Percentiles rank a stretch among this genome's conserved stretches.
phyloP scores from a whole-genome alignment of 2,113 vertebrate species.

The Oryzias curvinotus region DNA sequence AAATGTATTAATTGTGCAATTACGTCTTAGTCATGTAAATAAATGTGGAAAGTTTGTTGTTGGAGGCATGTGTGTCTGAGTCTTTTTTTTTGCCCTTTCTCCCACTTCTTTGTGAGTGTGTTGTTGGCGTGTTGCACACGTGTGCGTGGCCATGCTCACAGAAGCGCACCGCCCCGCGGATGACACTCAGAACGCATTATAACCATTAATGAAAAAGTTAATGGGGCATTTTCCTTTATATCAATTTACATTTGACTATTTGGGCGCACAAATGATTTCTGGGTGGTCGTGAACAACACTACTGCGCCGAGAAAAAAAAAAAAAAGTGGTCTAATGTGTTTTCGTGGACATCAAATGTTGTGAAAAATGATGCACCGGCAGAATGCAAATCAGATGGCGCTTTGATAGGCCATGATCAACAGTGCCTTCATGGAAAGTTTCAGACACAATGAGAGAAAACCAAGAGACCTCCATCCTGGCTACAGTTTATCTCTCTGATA shows the following conservation, averaged over 20 bases:
- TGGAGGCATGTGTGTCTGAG: too few species aligned
- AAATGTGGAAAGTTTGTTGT: too few species aligned
- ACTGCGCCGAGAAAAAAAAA: constrained; percentile 75
- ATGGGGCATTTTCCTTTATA: constrained; percentile 99
- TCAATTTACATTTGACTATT: constrained; percentile 99
- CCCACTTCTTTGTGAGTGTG: constrained; percentile 4
- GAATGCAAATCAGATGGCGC: constrained; percentile 92
- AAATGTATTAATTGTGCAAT: too few species aligned
- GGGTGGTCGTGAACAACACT: constrained; percentile 87
- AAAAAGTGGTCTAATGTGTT: constrained; percentile 98
- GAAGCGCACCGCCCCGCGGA: constrained; percentile 78
- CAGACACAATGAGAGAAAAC: constrained; percentile 35
- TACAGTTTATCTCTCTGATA: constrained; percentile 27
- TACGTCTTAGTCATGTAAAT: too few species aligned
- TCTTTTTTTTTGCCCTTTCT: constrained; percentile 9
- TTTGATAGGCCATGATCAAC: constrained; percentile 89
- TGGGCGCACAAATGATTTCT: constrained; percentile 97
- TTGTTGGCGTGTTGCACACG: constrained; percentile 23
- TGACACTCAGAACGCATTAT: constrained; percentile 93
- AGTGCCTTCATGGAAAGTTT: constrained; percentile 88
- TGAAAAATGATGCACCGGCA: constrained; percentile 97
- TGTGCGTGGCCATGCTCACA: constrained; percentile 42
- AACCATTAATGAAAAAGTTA: constrained; percentile 99
- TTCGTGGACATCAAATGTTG: constrained; percentile 95
- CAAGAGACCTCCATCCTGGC: constrained; percentile 9